Evolutionary conservation across 2,888 invertebrate genomes (phyloP).

Genomic region (Labia minor): DNA sequence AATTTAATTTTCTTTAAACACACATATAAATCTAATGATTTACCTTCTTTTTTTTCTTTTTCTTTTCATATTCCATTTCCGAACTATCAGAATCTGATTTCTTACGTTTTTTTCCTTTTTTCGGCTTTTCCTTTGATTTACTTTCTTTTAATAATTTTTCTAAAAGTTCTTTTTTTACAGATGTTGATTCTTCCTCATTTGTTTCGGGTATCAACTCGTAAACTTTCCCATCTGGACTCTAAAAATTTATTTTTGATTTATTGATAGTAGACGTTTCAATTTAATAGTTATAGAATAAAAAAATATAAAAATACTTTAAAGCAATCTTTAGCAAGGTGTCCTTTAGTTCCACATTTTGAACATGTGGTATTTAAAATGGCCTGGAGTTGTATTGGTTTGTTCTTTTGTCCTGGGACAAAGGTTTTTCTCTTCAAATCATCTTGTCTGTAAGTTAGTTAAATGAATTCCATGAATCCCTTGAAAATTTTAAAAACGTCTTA

Average conservation of each 20-base stretch:
- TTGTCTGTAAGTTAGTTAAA: slow-evolving; percentile 25
- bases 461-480: neutral
- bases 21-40: too few species aligned
- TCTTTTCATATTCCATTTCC: slow-evolving; percentile 22
- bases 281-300: neutral
- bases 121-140: neutral
- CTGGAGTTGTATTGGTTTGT: slow-evolving; percentile 35
- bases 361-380: slow-evolving; percentile 37
- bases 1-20: too few species aligned
- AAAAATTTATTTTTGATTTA: slow-evolving; percentile 16
- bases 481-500: neutral
- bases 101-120: slow-evolving; percentile 9
- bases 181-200: slow-evolving; percentile 23
- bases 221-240: slow-evolving; percentile 35
- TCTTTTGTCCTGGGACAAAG: slow-evolving; percentile 29
- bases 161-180: neutral
- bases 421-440: slow-evolving; percentile 34
- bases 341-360: slow-evolving; percentile 35
- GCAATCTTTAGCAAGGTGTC: slow-evolving; percentile 37
- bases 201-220: slow-evolving; percentile 37
- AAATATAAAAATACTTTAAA: slow-evolving; percentile 30
- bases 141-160: slow-evolving; percentile 9
- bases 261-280: neutral
- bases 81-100: slow-evolving; percentile 28
- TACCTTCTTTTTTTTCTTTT: slow-evolving; percentile 24